A percentile compares a stretch with the other conserved stretches of the same genome.
Conservation (phyloP, 30 jellyfish, hydroid and myxozoan species). For the Calvadosia cruxmelitensis region DNA sequence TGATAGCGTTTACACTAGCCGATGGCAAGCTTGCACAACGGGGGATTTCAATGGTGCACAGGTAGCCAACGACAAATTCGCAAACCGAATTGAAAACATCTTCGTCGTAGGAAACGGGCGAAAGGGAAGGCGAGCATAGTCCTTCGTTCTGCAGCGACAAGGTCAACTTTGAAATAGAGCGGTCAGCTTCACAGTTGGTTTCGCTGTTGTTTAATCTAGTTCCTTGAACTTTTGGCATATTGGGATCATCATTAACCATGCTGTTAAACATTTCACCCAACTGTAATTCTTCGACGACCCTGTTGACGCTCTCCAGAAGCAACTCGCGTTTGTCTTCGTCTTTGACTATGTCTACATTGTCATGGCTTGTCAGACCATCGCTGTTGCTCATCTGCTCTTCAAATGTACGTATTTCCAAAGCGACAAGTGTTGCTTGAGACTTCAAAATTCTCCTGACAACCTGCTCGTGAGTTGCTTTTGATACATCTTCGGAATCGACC, state of each 20-base stretch:
- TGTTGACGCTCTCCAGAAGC: slow-evolving; percentile 4
- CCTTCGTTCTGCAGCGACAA: background rate
- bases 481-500: slow-evolving; percentile 47
- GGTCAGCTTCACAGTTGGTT: background rate
- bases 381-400: background rate
- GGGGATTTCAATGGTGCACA: slow-evolving; percentile 63
- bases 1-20: slow-evolving; percentile 38
- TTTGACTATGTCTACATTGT: background rate
- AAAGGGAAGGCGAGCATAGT: background rate
- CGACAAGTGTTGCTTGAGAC: background rate
- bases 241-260: too few species aligned
- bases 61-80: slow-evolving; percentile 34
- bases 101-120: background rate
- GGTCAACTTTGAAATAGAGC: background rate
- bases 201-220: too few species aligned
- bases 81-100: background rate
- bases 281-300: slow-evolving; percentile 10
- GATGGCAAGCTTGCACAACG: slow-evolving; percentile 20
- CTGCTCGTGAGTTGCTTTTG: slow-evolving; percentile 50
- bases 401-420: slow-evolving; percentile 5
- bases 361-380: background rate
- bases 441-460: slow-evolving; percentile 44
- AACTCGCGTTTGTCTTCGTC: background rate
- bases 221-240: too few species aligned
- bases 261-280: background rate